phyloP scores from a whole-genome alignment of 37 sponge, comb jelly and placozoan genomes.

The Ianthella basta region DNA sequence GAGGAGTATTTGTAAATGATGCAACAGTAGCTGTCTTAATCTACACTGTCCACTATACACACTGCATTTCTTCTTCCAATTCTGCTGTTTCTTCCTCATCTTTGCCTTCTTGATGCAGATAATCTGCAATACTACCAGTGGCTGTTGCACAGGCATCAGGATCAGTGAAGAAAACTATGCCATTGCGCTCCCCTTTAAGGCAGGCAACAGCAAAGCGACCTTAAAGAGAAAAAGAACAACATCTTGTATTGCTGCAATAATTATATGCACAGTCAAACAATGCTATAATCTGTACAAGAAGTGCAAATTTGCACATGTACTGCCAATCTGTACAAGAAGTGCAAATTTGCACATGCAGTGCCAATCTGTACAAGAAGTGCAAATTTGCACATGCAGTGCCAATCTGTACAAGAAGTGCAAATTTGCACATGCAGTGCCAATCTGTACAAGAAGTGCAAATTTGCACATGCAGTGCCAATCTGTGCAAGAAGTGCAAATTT shows the following conservation, averaged over 20 bases:
- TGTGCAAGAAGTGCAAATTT: neutral
- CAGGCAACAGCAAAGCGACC: constrained; percentile 9
- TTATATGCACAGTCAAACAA: neutral
- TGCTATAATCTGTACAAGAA: neutral
- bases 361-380: neutral
- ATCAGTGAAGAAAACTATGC: neutral
- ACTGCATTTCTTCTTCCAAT: neutral
- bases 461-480: neutral
- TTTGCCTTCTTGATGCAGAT: neutral
- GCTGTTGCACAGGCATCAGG: neutral
- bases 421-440: neutral
- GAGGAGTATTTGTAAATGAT: neutral
- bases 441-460: neutral
- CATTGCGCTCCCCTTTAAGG: neutral
- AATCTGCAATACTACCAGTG: neutral
- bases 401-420: constrained; percentile 13
- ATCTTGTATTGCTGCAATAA: neutral
- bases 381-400: neutral
- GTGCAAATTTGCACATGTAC: constrained; percentile 8
- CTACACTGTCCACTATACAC: neutral
- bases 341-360: constrained; percentile 20
- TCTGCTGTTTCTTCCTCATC: neutral
- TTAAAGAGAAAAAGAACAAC: neutral
- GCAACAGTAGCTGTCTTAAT: neutral
- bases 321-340: neutral